These are phyloP conservation scores for Urocyon cinereoargenteus DNA, from an alignment of 2,797 vertebrate species.

Conservation along the genomic window DNA sequence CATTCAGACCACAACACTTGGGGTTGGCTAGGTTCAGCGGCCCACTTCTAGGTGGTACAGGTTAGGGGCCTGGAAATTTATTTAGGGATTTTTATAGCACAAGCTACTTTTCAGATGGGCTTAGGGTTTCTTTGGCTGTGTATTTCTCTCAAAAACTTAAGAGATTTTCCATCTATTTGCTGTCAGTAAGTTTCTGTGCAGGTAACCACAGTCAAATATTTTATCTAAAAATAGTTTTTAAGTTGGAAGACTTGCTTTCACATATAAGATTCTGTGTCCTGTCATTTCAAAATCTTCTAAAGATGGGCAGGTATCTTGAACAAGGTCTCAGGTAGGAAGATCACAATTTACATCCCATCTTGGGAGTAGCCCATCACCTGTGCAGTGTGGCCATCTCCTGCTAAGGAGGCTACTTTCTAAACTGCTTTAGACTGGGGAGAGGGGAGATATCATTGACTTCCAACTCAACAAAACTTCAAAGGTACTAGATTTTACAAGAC, in stretches of 20 bases:
- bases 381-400: neutral
- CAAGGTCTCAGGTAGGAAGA: neutral
- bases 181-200: neutral
- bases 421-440: neutral
- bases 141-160: neutral
- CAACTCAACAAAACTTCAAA: neutral
- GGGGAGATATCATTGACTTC: neutral
- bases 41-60: neutral
- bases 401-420: neutral
- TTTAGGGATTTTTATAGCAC: neutral
- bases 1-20: neutral
- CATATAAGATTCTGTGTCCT: neutral
- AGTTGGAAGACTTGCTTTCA: neutral
- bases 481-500: neutral
- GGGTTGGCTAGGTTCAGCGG: neutral
- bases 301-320: neutral
- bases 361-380: neutral
- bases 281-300: neutral
- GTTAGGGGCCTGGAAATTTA: neutral
- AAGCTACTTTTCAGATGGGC: neutral
- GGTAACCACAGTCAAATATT: neutral
- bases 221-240: slow-evolving; percentile 4
- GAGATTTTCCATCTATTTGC: neutral
- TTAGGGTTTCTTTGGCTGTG: neutral
- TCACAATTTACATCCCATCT: neutral